Percentiles rank a stretch among this genome's conserved stretches.
phyloP scores from a whole-genome alignment of 2,797 vertebrate species.

The Diceros bicornis region DNA sequence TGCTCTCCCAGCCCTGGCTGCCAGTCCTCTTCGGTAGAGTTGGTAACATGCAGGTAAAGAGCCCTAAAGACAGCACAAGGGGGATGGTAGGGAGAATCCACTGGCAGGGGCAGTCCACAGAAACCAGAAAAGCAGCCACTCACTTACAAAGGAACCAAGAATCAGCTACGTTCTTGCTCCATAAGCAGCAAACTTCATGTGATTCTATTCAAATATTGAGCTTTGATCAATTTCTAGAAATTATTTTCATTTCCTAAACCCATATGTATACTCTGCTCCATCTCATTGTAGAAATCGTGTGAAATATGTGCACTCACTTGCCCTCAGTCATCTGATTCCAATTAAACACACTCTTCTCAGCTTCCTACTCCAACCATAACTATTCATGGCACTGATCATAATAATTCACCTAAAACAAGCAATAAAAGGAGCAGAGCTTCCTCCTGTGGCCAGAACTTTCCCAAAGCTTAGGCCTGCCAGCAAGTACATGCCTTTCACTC shows the following conservation, averaged over 20 bases:
- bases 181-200: not conserved
- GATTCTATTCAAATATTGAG: not conserved
- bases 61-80: not conserved
- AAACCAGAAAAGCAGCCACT: not conserved
- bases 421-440: slow-evolving; percentile 62
- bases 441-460: slow-evolving; percentile 45
- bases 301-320: slow-evolving; percentile 17
- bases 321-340: slow-evolving; percentile 63
- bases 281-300: slow-evolving; percentile 16
- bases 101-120: not conserved
- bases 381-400: slow-evolving; percentile 52
- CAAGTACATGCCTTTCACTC: not conserved
- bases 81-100: not conserved
- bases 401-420: slow-evolving; percentile 59
- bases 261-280: not conserved
- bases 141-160: not conserved
- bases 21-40: not conserved
- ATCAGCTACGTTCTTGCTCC: not conserved
- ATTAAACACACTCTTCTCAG: slow-evolving; percentile 60
- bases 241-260: slow-evolving; percentile 29
- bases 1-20: not conserved
- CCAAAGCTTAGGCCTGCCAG: not conserved
- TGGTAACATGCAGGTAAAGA: not conserved
- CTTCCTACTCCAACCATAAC: slow-evolving; percentile 50
- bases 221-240: slow-evolving; percentile 32